Evolutionary conservation across 2,797 vertebrate species (phyloP), one percentile per base, ranked within the genome.

Genomic region (Gymnothorax javanicus): DNA sequence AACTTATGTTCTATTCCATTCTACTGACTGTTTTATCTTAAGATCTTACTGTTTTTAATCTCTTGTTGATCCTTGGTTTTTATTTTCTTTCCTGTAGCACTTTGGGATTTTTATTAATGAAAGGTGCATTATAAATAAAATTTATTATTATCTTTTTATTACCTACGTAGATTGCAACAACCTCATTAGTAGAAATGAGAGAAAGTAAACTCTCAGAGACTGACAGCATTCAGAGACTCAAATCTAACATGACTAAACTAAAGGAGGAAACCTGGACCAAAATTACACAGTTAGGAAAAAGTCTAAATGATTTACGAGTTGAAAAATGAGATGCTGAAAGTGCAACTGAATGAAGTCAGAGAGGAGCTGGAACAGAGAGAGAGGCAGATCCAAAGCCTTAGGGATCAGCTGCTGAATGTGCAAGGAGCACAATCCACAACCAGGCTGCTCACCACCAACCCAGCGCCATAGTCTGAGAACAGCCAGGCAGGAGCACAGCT

Each of bases 151-250:
- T 43, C 33, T 43, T 43, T 1, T 43, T 43, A 43, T 43, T 43
- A 43, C 33, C 33, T 43, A 43, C 33, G 33, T 43, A 43, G 33
- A 43, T 43, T 43, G 33, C 33, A 43, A 43, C 33, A 43, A 43
- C 33, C 33, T 43, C 33, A 11, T 43, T 56, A 12, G 56, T 33
- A 12, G 77, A 81, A 56, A 43, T 81, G 7, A 81, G 20, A 81
- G 77, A 81, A 11, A 81, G 9, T 13, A 81, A 81, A 81, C 77
- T 81, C 77, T 33, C 27, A 54, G 77, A n/a, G 43, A 81, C 77
- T 54, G 52, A 81, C 77, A 81, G 25, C 6, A 9, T 56, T 23
- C 50, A 81, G 52, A 9, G 27, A 8, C 77, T 81, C 13, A 81
- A 4, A 81, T 13, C 27, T 12, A 52, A 81, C 3, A 3, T 81